These are phyloP conservation scores for Heliothis subflexa DNA, from an alignment of 1,140 invertebrate species.

Conservation along the genomic window DNA sequence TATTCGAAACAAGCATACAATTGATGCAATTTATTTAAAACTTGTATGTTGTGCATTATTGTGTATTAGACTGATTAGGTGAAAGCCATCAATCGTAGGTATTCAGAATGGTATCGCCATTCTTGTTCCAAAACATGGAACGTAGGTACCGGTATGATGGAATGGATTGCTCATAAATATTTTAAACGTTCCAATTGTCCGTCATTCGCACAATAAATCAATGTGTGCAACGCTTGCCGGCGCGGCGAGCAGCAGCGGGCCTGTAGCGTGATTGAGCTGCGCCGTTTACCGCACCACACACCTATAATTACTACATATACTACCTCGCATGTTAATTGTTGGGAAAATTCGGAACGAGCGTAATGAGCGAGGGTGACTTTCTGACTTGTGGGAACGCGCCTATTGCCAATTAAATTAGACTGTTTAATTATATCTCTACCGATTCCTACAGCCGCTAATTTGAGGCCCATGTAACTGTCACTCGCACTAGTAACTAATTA, in stretches of 20 bases:
- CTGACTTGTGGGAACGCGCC: slow-evolving; percentile 80
- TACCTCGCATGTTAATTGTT: slow-evolving; percentile 75
- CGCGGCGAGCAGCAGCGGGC: not conserved
- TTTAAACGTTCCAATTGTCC: slow-evolving; percentile 10
- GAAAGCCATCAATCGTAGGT: not conserved
- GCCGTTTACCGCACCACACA: slow-evolving; percentile 64
- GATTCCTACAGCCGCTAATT: slow-evolving; percentile 53
- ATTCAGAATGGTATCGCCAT: not conserved
- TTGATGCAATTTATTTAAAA: slow-evolving; percentile 26
- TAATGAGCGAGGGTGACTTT: slow-evolving; percentile 77
- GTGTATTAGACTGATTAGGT: not conserved
- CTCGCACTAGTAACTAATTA: slow-evolving; percentile 61
- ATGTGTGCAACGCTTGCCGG: slow-evolving; percentile 5
- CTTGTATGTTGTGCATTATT: not conserved
- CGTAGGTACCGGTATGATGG: not conserved
- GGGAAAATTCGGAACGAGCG: slow-evolving; percentile 69
- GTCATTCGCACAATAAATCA: slow-evolving; percentile 15
- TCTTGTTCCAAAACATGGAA: not conserved
- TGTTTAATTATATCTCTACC: slow-evolving; percentile 74
- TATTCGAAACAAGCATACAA: slow-evolving; percentile 21
- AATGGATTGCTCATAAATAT: slow-evolving; percentile 3
- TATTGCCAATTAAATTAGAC: slow-evolving; percentile 84
- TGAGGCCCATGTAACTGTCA: slow-evolving; percentile 57
- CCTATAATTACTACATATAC: slow-evolving; percentile 72
- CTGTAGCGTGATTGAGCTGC: slow-evolving; percentile 39